Conservation (phyloP, 2,113 vertebrate genomes). For the Malurus cyaneus region DNA sequence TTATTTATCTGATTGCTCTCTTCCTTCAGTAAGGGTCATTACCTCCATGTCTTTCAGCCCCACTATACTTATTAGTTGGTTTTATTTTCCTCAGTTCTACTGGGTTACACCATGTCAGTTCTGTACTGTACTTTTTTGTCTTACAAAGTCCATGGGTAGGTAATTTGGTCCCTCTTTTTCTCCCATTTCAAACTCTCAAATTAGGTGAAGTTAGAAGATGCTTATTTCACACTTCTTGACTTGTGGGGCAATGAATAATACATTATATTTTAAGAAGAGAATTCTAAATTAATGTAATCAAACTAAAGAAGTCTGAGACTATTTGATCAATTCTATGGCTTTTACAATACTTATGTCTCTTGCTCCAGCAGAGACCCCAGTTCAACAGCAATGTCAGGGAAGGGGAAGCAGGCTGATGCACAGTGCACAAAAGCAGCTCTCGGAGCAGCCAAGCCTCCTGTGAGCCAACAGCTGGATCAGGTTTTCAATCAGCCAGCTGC, state of each 20-base stretch:
- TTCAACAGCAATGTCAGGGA: not conserved
- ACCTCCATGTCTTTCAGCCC: not conserved
- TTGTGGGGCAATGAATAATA: not conserved
- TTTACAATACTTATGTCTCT: not conserved
- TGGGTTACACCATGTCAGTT: not conserved
- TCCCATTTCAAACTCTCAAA: not conserved
- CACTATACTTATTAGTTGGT: not conserved
- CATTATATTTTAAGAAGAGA: not conserved
- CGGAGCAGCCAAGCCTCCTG: not conserved
- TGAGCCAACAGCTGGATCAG: not conserved
- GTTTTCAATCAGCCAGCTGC: not conserved
- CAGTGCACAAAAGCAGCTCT: not conserved
- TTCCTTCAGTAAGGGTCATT: not conserved
- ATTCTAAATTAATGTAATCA: not conserved
- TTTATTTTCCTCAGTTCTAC: not conserved
- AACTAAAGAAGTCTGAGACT: not conserved
- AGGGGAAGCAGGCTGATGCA: not conserved
- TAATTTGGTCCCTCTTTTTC: not conserved
- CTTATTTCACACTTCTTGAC: not conserved
- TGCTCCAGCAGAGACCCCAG: not conserved
- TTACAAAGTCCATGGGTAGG: not conserved
- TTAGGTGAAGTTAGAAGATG: not conserved
- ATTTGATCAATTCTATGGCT: not conserved
- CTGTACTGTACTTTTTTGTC: not conserved
- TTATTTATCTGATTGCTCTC: not conserved